Conservation (phyloP, 2,797 vertebrate species). For the Acropternis orthonyx region DNA sequence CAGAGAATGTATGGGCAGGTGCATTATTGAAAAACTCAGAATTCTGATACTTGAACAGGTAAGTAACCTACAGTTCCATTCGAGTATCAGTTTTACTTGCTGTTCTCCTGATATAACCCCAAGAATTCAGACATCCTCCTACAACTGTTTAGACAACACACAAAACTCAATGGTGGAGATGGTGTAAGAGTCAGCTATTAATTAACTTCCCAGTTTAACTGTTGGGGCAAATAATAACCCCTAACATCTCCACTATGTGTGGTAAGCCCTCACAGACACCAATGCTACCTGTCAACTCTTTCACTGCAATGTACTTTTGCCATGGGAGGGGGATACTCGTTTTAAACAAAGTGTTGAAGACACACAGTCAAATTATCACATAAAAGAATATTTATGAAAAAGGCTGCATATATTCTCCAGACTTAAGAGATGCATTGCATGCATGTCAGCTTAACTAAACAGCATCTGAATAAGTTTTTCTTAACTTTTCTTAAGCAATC, state of each 20-base stretch:
- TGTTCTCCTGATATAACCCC: neutral
- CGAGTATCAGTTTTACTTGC: neutral
- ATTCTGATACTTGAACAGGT: neutral
- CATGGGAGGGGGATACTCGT: neutral
- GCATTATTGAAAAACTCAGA: neutral
- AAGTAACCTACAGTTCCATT: neutral
- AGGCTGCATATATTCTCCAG: neutral
- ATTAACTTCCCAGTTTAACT: neutral
- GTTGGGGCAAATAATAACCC: neutral
- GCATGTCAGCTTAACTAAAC: neutral
- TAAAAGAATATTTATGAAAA: neutral
- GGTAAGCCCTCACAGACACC: neutral
- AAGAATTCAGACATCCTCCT: neutral
- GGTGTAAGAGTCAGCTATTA: neutral
- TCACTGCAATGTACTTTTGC: neutral
- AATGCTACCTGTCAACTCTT: neutral
- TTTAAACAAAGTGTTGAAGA: neutral
- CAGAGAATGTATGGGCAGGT: neutral
- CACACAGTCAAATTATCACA: neutral
- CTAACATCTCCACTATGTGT: neutral
- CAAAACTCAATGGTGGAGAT: neutral
- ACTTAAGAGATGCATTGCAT: fast-evolving
- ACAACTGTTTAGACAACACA: neutral
- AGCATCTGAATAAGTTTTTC: neutral
- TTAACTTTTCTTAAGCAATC: neutral